Evolutionary conservation across 2,113 vertebrate genomes (phyloP).

Genomic region (Xenopus borealis): DNA sequence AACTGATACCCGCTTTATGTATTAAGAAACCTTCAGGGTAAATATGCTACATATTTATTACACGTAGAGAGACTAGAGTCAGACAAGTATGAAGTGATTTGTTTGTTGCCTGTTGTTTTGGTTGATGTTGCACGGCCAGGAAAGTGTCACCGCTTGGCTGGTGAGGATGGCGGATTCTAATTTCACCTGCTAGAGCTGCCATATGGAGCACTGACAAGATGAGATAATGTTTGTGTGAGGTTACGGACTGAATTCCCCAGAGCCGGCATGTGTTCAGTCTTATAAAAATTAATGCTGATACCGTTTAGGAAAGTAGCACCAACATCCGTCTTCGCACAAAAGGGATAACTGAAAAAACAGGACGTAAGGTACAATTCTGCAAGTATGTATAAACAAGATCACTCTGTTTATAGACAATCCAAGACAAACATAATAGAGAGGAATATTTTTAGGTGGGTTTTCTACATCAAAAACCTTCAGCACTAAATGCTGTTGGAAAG

Average conservation of each 20-base stretch:
- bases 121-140: neutral
- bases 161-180: neutral
- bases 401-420: neutral
- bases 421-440: neutral
- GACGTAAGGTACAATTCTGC: too few species aligned
- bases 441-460: neutral
- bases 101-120: neutral
- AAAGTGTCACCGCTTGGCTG: neutral
- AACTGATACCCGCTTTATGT: neutral
- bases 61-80: neutral
- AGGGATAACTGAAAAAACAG: too few species aligned
- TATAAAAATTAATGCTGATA: neutral
- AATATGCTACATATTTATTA: neutral
- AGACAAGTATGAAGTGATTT: slow-evolving; percentile 1
- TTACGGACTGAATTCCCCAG: neutral
- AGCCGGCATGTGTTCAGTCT: neutral
- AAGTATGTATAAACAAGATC: too few species aligned
- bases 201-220: neutral
- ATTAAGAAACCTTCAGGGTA: neutral
- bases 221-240: neutral
- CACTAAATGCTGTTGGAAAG: neutral
- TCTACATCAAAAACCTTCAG: neutral
- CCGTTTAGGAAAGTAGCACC: too few species aligned
- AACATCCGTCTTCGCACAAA: too few species aligned
- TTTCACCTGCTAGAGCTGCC: neutral